Evolutionary conservation across 2,888 invertebrate species (phyloP).

Genomic region (Patella pellucida): DNA sequence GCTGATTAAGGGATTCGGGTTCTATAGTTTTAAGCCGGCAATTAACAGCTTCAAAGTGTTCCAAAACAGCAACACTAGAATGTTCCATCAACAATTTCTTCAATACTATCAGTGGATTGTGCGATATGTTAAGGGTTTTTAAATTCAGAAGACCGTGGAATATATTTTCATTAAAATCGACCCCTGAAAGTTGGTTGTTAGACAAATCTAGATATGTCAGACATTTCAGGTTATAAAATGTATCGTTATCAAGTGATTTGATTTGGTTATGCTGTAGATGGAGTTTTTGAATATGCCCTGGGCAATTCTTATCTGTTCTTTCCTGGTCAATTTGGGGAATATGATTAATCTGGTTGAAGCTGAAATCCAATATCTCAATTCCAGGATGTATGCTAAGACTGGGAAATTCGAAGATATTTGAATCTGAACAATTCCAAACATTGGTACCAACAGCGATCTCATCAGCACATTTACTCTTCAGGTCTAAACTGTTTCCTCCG

Average conservation of each 20-base stretch:
- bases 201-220: slow-evolving; percentile 28
- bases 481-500: no score
- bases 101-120: slow-evolving; percentile 24
- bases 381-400: background rate
- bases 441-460: background rate
- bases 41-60: slow-evolving; percentile 12
- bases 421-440: background rate
- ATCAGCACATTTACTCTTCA: no score
- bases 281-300: slow-evolving; percentile 24
- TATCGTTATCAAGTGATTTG: slow-evolving; percentile 18
- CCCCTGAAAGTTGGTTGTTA: slow-evolving; percentile 22
- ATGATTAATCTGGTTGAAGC: background rate
- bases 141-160: slow-evolving; percentile 22
- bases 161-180: slow-evolving; percentile 6
- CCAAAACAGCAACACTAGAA: slow-evolving; percentile 5
- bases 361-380: background rate
- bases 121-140: slow-evolving; percentile 17
- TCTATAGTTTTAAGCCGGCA: slow-evolving; percentile 17
- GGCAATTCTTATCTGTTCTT: background rate
- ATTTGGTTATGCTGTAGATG: slow-evolving; percentile 27
- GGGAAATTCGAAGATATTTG: background rate
- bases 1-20: slow-evolving; percentile 12
- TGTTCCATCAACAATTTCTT: slow-evolving; percentile 12
- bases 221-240: slow-evolving; percentile 24
- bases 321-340: background rate